Conservation (phyloP, 2,888 invertebrate genomes). For the Ormyrus labotus region DNA sequence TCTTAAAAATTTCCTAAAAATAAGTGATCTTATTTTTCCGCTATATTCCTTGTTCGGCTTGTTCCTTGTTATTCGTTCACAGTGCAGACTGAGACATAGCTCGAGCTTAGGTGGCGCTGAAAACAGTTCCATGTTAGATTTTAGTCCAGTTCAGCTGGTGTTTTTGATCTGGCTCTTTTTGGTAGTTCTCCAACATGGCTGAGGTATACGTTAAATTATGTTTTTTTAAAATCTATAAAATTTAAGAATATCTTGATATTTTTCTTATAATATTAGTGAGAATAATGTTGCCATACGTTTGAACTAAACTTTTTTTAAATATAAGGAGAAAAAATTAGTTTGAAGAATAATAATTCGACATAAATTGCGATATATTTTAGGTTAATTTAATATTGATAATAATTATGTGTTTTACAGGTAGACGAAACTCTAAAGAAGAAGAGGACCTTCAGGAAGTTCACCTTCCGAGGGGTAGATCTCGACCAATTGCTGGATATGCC, state of each 20-base stretch:
- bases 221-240: slow-evolving; percentile 55
- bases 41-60: too few relatives aligned
- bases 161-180: slow-evolving; percentile 33
- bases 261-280: slow-evolving; percentile 3
- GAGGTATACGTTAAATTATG: slow-evolving; percentile 59
- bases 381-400: slow-evolving; percentile 29
- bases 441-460: slow-evolving; percentile 99
- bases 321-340: background rate
- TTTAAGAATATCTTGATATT: slow-evolving; percentile 44
- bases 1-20: too few relatives aligned
- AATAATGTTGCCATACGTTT: background rate
- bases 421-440: slow-evolving; percentile 97
- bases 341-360: background rate
- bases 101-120: too few relatives aligned
- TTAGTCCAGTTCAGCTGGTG: too few relatives aligned
- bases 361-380: slow-evolving; percentile 24
- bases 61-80: too few relatives aligned
- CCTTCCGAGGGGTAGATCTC: slow-evolving; percentile 98
- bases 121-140: too few relatives aligned
- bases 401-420: slow-evolving; percentile 79
- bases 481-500: slow-evolving; percentile 99
- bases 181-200: slow-evolving; percentile 61
- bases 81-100: too few relatives aligned
- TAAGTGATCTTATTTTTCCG: too few relatives aligned
- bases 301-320: slow-evolving; percentile 26